Base-by-base conservation (phyloP, 2,113 vertebrate genomes). In the Hemicordylus capensis region DNA sequence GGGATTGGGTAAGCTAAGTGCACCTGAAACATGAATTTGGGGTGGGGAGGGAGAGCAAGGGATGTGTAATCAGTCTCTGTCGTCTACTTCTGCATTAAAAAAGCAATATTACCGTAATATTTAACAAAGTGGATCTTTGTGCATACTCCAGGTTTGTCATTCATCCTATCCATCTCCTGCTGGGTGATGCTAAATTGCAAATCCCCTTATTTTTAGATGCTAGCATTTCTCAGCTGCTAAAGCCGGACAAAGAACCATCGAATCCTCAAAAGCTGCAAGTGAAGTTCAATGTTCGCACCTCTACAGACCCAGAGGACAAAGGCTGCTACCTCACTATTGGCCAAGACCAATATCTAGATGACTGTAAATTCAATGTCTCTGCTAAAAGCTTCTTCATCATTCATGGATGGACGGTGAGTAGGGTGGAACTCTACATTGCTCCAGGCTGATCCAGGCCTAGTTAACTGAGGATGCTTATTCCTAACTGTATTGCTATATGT, bases 361-460 rank as follows among this genome's bases (percentile, higher is more conserved):
- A 97, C 26, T 99, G 99, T 89, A 92, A 93, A 77, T 99, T 99
- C 94, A 99, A 99, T 8, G 3, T 86, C 44, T 97, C 98, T 8
- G 96, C 97, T 1, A 99, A 97, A 91, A 98, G 97, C 0, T 98
- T 99, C 91, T 95, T 99, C 86, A 96, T 99, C 93, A 98, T 99
- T 87, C 99, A 99, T 11, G 98, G 98, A 69, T 99, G 99, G 99
- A 98, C 98, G 73, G 98, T 99, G 78, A 96, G 97, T 87, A 1
- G 0, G 22, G 0, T 31, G 42, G 80, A 48, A 26, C 0, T 9
- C 3, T 0, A 1, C 1, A 0, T 0, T 31, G n/a, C 48, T 46
- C 24, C 0, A 0, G 67, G 76, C 1, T 3, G 1, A 0, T 81
- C 64, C 48, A 51, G 12, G 6, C 48, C 48, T 51, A 51, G 6